These are phyloP conservation scores for Hartigia nigra DNA, from an alignment of 2,888 invertebrate genomes.

Conservation along the genomic window DNA sequence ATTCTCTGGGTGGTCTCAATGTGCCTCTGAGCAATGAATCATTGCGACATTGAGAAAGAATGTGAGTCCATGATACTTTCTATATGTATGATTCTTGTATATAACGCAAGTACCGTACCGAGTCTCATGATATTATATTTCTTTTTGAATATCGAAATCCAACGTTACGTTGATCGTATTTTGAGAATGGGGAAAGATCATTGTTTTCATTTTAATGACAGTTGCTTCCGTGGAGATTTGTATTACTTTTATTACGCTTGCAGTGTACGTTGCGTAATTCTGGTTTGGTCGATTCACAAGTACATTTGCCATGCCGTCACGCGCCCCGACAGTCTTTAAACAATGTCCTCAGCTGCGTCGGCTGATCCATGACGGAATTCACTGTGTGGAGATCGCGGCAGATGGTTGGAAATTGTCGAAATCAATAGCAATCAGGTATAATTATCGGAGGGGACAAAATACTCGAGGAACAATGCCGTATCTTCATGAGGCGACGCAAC, in stretches of 20 bases:
- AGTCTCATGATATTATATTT: background rate
- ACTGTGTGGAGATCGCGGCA: constrained; percentile 15
- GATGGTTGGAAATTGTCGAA: constrained; percentile 34
- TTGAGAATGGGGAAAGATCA: too few relatives aligned
- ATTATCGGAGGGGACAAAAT: constrained; percentile 26
- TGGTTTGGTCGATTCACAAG: constrained; percentile 4
- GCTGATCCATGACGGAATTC: constrained; percentile 24
- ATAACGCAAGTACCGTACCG: background rate
- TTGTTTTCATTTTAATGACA: too few relatives aligned
- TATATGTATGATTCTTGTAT: background rate
- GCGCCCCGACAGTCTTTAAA: constrained; percentile 23
- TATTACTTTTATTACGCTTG: background rate
- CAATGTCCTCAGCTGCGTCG: constrained; percentile 36
- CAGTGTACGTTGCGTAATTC: background rate
- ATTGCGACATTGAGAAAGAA: constrained; percentile 23
- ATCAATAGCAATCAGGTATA: constrained; percentile 38
- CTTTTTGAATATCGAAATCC: background rate
- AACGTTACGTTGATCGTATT: background rate
- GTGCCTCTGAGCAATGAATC: constrained; percentile 56
- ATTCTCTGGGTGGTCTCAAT: constrained; percentile 59
- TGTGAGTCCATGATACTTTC: background rate
- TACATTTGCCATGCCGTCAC: constrained; percentile 33
- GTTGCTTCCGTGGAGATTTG: background rate
- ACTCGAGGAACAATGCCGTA: background rate
- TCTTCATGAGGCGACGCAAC: background rate